Evolutionary conservation across 2,888 invertebrate genomes (phyloP), one percentile per base, ranked within the genome.

Genomic region (Euzophera pinguis): DNA sequence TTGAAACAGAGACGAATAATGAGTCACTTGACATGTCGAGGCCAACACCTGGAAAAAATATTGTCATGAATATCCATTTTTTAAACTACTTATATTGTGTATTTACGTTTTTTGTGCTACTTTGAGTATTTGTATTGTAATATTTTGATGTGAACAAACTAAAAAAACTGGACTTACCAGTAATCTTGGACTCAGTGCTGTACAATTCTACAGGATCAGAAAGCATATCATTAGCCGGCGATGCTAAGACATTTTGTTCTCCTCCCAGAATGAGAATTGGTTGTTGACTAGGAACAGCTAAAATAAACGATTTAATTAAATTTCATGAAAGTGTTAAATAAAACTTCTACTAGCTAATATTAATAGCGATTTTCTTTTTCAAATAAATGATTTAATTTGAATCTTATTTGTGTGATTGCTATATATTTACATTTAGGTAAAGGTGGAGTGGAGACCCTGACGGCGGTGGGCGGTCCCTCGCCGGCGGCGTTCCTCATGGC

Each of bases 401-500:
- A 35, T n/a, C 10, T 12, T 12, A 37, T 12, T 13, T 29, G 7
- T 29, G 7, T 6, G 29, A 29, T 7, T 29, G 7, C 4, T 32
- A 32, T 32, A 9, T 22, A 37, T 8, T 48, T 85, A 95, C 94
- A 92, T 63, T 91, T 91, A 39, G 93, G 92, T 76, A 93, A 90
- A 7, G 93, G 90, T 1, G 94, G 93, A 0, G 96, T 96, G 4
- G 92, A 91, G 10, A 96, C 92, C 50, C 87, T 86, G 8, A 92
- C 91, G 38, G 39, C 3, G 10, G 39, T 39, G 10, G 39, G 39
- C 16, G 97, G 97, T 1, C 97, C 96, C 65, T 94, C 93, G 1
- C 97, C 97, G 29, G 93, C 92, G 1, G 92, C 92, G 72, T 97
- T 97, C 60, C 94, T 91, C 94, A 96, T 96, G 1, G 94, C 92